phyloP scores from a whole-genome alignment of 2,113 vertebrate species.

The Acrocephalus arundinaceus region DNA sequence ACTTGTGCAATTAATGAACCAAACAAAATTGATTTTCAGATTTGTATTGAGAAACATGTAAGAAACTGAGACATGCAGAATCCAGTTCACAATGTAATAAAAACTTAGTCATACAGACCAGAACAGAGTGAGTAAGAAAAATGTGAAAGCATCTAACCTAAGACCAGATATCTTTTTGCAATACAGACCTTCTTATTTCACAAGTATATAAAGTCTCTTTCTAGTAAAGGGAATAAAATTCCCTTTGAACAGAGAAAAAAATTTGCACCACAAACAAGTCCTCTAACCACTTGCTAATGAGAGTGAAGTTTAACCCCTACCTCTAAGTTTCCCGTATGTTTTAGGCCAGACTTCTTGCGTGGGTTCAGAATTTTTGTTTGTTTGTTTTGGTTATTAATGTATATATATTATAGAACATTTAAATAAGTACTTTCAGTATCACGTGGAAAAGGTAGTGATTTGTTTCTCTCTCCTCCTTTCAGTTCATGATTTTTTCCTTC shows the following conservation, averaged over 20 bases:
- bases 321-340: not conserved
- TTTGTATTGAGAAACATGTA: not conserved
- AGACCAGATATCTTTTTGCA: not conserved
- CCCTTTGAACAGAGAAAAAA: not conserved
- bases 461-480: not conserved
- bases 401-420: rapidly evolving
- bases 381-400: not conserved
- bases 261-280: not conserved
- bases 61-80: not conserved
- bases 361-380: not conserved
- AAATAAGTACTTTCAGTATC: not conserved
- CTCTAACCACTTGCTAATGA: not conserved
- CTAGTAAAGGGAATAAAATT: not conserved
- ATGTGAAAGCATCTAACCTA: not conserved
- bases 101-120: not conserved
- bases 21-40: not conserved
- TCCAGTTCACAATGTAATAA: not conserved
- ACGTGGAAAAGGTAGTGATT: not conserved
- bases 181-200: not conserved
- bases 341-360: not conserved
- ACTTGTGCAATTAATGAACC: not conserved
- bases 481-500: not conserved
- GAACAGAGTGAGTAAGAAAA: not conserved
- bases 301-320: not conserved
- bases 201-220: rapidly evolving